Base-by-base conservation (phyloP, 2,797 vertebrate species). In the Decapterus maruadsi region DNA sequence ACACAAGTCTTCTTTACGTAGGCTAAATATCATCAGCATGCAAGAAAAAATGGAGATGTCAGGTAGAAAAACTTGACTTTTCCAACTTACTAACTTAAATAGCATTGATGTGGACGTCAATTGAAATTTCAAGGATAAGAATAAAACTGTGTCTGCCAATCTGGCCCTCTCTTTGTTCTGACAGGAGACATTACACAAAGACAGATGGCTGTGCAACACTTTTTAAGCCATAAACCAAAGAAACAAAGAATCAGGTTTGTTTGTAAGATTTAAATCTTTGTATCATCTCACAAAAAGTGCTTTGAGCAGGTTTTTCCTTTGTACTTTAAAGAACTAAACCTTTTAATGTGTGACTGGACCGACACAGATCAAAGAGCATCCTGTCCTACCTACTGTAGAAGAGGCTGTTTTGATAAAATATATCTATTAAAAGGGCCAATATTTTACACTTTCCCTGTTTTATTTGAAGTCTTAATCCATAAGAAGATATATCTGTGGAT, bases 121-220 rank as follows among this genome's bases (percentile, higher is more conserved):
- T 31, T 34, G 31, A 71, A 55, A 60, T 74, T 70, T 68, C 4
- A 51, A 61, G 57, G 50, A 69, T 29, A 22, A 10, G 2, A 67
- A 34, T 63, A 6, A 26, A 59, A 61, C 45, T 26, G 13, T 29
- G 22, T 66, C 29, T 13, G 56, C 77, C 69, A 76, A 67, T 77
- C 62, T 80, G 69, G 50, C 20, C 8, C 19, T 58, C 2, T 54
- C 54, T 81, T 63, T 77, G 77, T 81, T 80, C 70, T 60, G 38
- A 75, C 22, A 16, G 61, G 46, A 77, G 48, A 59, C 53, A 59
- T 4, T 11, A 50, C 16, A 70, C 58, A 54, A 65, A 74, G 48
- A 51, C 75, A 69, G 61, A 71, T 53, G 63, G 46, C 56, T 56
- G 48, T 36, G 26, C 45, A 67, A 50, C 34, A 46, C 9, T 20